Conservation (phyloP, 2,797 vertebrate genomes). For the Tokudaia muenninki region DNA sequence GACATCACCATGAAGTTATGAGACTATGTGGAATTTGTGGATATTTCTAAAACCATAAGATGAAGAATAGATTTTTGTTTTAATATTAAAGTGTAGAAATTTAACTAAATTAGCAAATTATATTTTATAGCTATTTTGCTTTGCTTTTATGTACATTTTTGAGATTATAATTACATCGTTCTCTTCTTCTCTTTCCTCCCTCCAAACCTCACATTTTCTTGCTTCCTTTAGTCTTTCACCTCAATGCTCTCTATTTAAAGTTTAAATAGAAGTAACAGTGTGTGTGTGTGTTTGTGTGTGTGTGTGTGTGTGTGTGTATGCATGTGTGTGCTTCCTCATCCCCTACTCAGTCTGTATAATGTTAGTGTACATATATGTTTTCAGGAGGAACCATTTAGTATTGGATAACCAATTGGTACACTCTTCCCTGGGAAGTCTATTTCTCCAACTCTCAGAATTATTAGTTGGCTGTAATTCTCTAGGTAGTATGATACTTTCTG, state of each 20-base stretch:
- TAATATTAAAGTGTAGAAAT: slow-evolving; percentile 46
- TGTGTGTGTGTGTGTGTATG: background rate
- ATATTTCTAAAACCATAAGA: background rate
- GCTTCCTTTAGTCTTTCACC: background rate
- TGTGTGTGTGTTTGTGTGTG: background rate
- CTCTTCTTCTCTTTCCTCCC: background rate
- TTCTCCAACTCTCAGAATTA: too few relatives aligned
- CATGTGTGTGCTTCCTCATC: background rate
- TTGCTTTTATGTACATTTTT: background rate
- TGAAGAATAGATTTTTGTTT: background rate
- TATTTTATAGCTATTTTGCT: background rate
- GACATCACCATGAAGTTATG: background rate
- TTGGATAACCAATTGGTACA: background rate
- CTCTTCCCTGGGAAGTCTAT: background rate
- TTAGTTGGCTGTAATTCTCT: too few relatives aligned
- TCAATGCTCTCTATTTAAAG: background rate
- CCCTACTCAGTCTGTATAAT: background rate
- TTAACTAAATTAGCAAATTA: slow-evolving; percentile 35
- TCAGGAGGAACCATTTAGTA: too few relatives aligned
- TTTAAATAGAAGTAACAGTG: background rate
- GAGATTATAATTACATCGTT: background rate
- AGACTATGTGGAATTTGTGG: background rate
- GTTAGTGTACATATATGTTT: background rate
- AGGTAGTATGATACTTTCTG: too few relatives aligned
- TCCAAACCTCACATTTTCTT: background rate